A percentile compares a stretch with the other conserved stretches of the same genome.
phyloP scores from a whole-genome alignment of 2,888 invertebrate genomes.

The Alviniconcha strummeri region DNA sequence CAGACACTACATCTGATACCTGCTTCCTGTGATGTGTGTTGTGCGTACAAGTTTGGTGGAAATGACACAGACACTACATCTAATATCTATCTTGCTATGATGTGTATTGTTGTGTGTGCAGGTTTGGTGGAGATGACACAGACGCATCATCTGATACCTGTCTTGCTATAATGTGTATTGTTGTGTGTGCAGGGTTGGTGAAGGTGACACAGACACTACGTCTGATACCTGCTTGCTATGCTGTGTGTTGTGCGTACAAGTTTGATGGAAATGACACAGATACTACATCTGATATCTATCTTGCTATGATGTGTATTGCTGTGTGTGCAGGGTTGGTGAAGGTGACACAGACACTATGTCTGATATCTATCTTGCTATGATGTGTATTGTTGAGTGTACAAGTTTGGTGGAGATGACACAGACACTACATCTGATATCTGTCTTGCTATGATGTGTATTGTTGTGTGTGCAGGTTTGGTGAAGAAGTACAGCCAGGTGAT shows the following conservation, averaged over 20 bases:
- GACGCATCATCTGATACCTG: constrained; percentile 97
- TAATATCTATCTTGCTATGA: constrained; percentile 98
- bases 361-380: too few relatives aligned
- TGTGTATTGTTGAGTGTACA: background rate
- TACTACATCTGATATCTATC: too few relatives aligned
- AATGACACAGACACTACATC: constrained; percentile 96
- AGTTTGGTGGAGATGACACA: too few relatives aligned
- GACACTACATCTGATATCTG: constrained; percentile 70
- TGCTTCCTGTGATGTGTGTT: constrained; percentile 77
- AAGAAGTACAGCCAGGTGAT: constrained; percentile 97
- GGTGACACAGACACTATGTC: too few relatives aligned
- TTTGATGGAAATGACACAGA: too few relatives aligned
- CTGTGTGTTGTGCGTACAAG: constrained; percentile 77
- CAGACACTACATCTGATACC: constrained; percentile 70
- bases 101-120: constrained; percentile 76
- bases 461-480: constrained; percentile 79
- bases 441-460: constrained; percentile 77
- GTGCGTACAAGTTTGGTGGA: constrained; percentile 82
- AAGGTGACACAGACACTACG: constrained; percentile 70
- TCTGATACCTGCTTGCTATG: background rate
- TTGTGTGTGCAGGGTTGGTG: too few relatives aligned
- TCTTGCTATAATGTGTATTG: constrained; percentile 90
- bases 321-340: too few relatives aligned
- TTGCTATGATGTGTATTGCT: background rate
- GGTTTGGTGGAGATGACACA: constrained; percentile 92